Evolutionary conservation across 2,113 vertebrate genomes (phyloP).

Genomic region (Mormoops blainvillei): DNA sequence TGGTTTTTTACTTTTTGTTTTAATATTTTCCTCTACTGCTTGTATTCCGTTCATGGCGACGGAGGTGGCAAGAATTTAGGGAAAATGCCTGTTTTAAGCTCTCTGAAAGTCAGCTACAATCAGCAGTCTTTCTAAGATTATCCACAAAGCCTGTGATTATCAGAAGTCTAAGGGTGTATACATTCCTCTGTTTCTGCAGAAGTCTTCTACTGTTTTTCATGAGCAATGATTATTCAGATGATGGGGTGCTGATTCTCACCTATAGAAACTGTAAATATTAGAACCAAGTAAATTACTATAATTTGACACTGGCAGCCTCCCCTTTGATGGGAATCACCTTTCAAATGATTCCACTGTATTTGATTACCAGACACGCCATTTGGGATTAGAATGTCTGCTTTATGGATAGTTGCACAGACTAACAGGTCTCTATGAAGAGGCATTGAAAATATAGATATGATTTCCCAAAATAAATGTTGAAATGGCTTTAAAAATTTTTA

Average conservation of each 20-base stretch:
- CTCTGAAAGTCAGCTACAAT: neutral
- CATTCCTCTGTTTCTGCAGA: neutral
- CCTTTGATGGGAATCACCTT: neutral
- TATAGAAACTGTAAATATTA: neutral
- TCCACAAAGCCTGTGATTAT: neutral
- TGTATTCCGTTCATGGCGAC: neutral
- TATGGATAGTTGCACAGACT: neutral
- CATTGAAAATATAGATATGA: neutral
- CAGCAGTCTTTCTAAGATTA: neutral
- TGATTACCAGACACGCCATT: neutral
- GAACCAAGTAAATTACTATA: neutral
- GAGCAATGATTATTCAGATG: neutral
- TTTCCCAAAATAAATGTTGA: neutral
- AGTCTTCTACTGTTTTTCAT: neutral
- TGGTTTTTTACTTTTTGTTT: neutral
- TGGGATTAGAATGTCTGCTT: neutral
- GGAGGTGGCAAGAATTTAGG: neutral
- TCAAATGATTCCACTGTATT: neutral
- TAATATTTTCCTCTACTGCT: neutral
- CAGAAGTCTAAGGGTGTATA: neutral
- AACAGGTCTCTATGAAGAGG: neutral
- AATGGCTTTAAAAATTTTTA: neutral
- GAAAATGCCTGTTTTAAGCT: neutral
- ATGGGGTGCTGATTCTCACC: neutral
- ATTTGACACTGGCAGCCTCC: neutral